phyloP scores from a whole-genome alignment of 2,113 vertebrate species.

The Callionymus lyra region DNA sequence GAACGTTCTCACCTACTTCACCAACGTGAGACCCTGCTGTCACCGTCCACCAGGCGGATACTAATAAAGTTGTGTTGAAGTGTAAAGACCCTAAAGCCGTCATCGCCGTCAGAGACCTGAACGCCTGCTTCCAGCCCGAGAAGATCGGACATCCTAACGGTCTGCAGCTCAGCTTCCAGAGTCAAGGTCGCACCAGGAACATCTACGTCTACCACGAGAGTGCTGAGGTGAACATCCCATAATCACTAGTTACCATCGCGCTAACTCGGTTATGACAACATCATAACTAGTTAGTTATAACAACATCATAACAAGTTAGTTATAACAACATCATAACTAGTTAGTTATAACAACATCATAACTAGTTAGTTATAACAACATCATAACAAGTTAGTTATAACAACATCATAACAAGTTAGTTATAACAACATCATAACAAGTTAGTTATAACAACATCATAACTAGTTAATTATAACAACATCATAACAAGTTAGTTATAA shows the following conservation, averaged over 20 bases:
- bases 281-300: no score
- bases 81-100: slow-evolving; percentile 76
- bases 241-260: not conserved
- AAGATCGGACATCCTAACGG: slow-evolving; percentile 79
- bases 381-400: no score
- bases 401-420: no score
- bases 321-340: no score
- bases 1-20: slow-evolving; percentile 65
- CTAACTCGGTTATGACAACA: not conserved
- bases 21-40: slow-evolving; percentile 54
- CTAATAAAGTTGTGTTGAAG: slow-evolving; percentile 21
- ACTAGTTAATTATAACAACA: no score
- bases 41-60: no score
- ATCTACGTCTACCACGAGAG: slow-evolving; percentile 83
- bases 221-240: slow-evolving; percentile 67
- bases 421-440: no score
- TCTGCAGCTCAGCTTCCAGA: slow-evolving; percentile 79
- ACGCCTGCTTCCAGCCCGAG: slow-evolving; percentile 82
- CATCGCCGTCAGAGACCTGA: slow-evolving; percentile 77
- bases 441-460: no score
- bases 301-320: no score
- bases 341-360: no score
- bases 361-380: no score
- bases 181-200: slow-evolving; percentile 67
- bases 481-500: no score